Evolutionary conservation across 2,113 vertebrate species (phyloP).

Genomic region (Neomonachus schauinslandi): DNA sequence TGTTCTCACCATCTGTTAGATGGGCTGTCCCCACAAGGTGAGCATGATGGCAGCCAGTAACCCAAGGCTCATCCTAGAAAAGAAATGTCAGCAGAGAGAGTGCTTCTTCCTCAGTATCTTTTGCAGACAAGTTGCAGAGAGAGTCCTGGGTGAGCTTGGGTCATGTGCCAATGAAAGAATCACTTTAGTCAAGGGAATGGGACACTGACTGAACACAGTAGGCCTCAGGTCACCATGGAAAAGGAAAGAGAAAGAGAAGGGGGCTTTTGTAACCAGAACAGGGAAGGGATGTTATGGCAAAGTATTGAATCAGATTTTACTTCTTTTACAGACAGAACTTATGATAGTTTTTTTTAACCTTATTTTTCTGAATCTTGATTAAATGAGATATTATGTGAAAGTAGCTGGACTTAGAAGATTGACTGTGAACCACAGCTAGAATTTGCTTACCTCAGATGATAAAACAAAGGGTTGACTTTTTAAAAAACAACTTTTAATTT

Average conservation of each 20-base stretch:
- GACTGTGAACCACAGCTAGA: background rate
- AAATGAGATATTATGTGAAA: conserved; percentile 18
- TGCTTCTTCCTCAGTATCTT: background rate
- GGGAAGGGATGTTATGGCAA: background rate
- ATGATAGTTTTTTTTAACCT: background rate
- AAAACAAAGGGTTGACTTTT: background rate
- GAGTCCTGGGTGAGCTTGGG: background rate
- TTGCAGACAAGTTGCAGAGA: background rate
- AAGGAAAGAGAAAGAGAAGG: background rate
- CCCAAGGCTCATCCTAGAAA: background rate
- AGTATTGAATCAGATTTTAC: background rate
- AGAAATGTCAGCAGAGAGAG: background rate
- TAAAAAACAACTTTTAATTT: background rate
- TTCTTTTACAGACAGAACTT: background rate
- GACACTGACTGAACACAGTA: background rate
- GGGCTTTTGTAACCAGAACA: background rate
- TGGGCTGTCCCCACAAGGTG: background rate
- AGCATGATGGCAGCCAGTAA: background rate
- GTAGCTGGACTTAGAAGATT: background rate
- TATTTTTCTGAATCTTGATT: background rate
- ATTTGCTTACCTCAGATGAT: conserved; percentile 27
- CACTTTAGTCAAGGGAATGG: background rate
- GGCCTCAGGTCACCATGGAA: background rate
- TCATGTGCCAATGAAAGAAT: background rate
- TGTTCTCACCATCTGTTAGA: background rate